Evolutionary conservation across 92 coral and sea anemone genomes (phyloP).

Genomic region (Galaxea fascicularis): DNA sequence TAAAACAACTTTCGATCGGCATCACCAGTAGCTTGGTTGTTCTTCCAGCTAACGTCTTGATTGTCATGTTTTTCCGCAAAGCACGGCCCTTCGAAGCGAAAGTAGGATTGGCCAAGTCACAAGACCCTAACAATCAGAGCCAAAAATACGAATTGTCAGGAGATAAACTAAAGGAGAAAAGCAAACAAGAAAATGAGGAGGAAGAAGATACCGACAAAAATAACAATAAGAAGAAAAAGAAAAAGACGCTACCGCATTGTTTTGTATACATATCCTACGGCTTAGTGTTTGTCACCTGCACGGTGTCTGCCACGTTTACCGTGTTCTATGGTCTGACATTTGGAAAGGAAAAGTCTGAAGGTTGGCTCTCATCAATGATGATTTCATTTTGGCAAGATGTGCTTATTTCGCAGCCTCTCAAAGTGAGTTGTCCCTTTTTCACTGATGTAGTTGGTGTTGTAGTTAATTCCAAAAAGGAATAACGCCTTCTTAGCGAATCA

Average conservation of each 20-base stretch:
- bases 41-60: conserved; percentile 83
- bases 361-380: conserved; percentile 98
- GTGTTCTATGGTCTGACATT: conserved; percentile 94
- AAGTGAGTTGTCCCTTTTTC: conserved; percentile 28
- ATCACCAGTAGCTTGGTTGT: conserved; percentile 95
- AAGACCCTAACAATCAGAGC: conserved; percentile 76
- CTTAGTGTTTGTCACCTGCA: conserved; percentile 78
- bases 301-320: conserved; percentile 92
- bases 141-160: conserved; percentile 67
- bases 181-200: conserved; percentile 60
- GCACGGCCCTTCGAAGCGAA: conserved; percentile 77
- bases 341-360: conserved; percentile 94
- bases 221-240: conserved; percentile 75
- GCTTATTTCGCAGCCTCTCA: conserved; percentile 92
- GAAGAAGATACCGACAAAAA: conserved; percentile 45
- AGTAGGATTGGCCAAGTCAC: conserved; percentile 53
- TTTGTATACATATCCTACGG: conserved; percentile 86
- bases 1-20: conserved; percentile 93
- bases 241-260: conserved; percentile 69
- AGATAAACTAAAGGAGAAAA: conserved; percentile 47
- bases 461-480: too few species aligned
- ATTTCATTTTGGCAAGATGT: conserved; percentile 99
- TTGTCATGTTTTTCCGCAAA: conserved; percentile 92
- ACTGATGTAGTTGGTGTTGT: too few species aligned
- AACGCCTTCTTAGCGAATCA: too few species aligned